phyloP scores from a whole-genome alignment of 2,888 invertebrate species.

The Drosophila acutilabella region DNA sequence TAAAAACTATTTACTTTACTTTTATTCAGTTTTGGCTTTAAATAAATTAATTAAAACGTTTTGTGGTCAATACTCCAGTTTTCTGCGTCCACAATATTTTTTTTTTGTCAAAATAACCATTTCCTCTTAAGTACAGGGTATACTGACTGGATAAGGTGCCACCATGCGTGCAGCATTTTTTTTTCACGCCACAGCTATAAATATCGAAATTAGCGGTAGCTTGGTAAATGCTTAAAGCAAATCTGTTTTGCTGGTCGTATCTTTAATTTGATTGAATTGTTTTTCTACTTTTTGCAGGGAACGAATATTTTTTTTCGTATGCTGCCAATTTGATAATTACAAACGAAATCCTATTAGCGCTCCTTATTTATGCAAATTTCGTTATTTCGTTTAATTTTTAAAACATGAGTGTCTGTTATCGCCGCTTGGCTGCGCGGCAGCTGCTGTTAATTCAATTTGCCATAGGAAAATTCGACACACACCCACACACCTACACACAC shows the following conservation, averaged over 20 bases:
- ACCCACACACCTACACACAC: constrained; percentile 11
- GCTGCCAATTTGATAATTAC: constrained; percentile 74
- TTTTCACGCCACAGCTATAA: constrained; percentile 9
- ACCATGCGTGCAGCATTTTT: constrained; percentile 27
- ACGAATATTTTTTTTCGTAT: neutral
- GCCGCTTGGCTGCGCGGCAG: constrained; percentile 38
- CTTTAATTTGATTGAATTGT: constrained; percentile 53
- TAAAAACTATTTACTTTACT: too few species aligned
- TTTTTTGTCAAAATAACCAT: neutral
- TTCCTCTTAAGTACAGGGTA: neutral
- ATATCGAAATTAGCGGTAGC: neutral
- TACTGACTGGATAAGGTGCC: constrained; percentile 30
- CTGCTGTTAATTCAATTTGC: constrained; percentile 71
- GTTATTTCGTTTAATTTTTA: constrained; percentile 69
- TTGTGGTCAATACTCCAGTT: neutral
- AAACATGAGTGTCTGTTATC: constrained; percentile 73
- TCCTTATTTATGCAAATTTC: constrained; percentile 76
- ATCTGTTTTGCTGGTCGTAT: constrained; percentile 7
- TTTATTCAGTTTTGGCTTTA: too few species aligned
- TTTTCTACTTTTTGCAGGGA: neutral
- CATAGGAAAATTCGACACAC: constrained; percentile 30
- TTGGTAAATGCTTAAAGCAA: constrained; percentile 23
- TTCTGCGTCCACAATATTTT: neutral
- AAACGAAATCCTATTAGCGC: constrained; percentile 75
- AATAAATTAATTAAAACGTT: too few species aligned